A percentile compares a stretch with the other conserved stretches of the same genome.
These are phyloP conservation scores for Rhagophthalmus giganteus DNA, from an alignment of 2,888 invertebrate genomes.

Conservation along the genomic window DNA sequence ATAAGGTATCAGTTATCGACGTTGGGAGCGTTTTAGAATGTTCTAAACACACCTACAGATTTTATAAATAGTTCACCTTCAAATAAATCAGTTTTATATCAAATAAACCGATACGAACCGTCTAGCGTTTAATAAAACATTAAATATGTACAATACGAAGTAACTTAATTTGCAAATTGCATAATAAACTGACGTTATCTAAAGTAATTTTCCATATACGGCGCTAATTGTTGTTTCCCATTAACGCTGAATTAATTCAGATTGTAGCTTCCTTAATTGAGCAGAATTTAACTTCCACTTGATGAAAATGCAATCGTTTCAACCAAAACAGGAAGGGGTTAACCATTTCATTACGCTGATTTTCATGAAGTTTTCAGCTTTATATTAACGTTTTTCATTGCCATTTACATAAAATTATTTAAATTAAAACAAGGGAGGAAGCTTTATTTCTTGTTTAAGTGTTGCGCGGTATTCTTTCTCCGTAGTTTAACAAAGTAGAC, in stretches of 20 bases:
- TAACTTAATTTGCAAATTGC: too few species aligned
- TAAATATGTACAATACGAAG: too few species aligned
- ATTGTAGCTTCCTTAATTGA: constrained; percentile 21
- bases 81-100: too few species aligned
- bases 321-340: constrained; percentile 16
- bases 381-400: constrained; percentile 13
- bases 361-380: constrained; percentile 12
- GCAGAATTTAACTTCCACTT: constrained; percentile 17
- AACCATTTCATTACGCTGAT: constrained; percentile 20
- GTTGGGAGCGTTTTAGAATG: too few species aligned
- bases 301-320: constrained; percentile 21
- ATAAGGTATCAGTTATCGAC: too few species aligned
- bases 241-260: constrained; percentile 16
- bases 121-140: too few species aligned
- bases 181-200: constrained; percentile 9
- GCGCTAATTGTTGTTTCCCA: constrained; percentile 4
- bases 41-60: too few species aligned
- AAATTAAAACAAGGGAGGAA: constrained; percentile 16
- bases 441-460: constrained; percentile 21
- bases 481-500: constrained; percentile 17
- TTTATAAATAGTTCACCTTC: too few species aligned
- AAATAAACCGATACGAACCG: too few species aligned
- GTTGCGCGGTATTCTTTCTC: constrained; percentile 14
- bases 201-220: constrained; percentile 14
- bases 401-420: constrained; percentile 21